Base-by-base conservation (phyloP, 2,113 vertebrate species). In the Oryzias celebensis region DNA sequence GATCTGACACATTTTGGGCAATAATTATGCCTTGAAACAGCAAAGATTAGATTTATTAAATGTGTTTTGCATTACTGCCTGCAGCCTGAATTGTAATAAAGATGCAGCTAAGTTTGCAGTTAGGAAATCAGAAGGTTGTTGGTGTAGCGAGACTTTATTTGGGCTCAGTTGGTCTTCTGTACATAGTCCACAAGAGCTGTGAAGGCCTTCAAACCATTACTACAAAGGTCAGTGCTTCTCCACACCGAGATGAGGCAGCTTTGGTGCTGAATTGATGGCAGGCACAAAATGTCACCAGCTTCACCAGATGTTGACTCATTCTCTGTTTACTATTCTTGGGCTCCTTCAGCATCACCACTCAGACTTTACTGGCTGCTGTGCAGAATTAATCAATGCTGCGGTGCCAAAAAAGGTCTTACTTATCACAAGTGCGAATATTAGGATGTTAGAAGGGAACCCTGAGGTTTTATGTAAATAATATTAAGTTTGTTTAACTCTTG, bases 221-320 rank as follows among this genome's bases (percentile, higher is more conserved):
- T 54, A 61, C 65, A 83, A 88, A 87, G 87, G 86, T 88, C 86
- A 88, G 89, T 71, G 26, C 82, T 66, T 80, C 69, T 26, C 60
- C 52, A 68, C 41, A 63, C 26, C 52, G 67, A 50, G 69, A 12
- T 22, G 57, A 42, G 49, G 71, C 64, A 13, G 61, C 54, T 75
- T 68, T 73, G 59, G 78, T 59, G 22, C 63, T 59, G 68, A 82
- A 63, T 60, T 65, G 62, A 71, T 80, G 77, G 65, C 49, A 64
- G 58, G 56, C 63, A 42, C 56, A 77, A 58, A 81, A 75, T 76
- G 74, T 83, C 82, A 82, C 79, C 66, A 75, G 49, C 77, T 80
- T 75, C 80, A 62, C 62, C 26, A 57, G 58, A 41, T 70, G 78
- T 71, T 78, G 59, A 71, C 67, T 84, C 69, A 77, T 71, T 48